A percentile compares a stretch with the other conserved stretches of the same genome.
Conservation (phyloP, 2,888 invertebrate genomes). For the Hedychridium roseum region DNA sequence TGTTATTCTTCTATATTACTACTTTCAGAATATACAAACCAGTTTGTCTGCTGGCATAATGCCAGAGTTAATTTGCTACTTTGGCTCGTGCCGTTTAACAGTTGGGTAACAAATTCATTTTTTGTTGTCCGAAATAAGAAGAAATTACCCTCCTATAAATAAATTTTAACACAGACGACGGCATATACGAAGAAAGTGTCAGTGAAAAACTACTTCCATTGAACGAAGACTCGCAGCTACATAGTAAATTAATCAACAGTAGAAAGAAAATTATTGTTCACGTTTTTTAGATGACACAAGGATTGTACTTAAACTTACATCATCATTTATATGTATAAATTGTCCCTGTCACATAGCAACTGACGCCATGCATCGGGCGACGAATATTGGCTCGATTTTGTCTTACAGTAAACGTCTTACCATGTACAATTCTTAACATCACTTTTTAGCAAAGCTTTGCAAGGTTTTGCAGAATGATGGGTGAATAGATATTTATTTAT, state of each 20-base stretch:
- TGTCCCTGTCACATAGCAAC: conserved; percentile 29
- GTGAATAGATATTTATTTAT: conserved; percentile 26
- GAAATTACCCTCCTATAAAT: conserved; percentile 33
- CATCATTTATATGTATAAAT: conserved; percentile 15
- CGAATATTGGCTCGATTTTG: conserved; percentile 30
- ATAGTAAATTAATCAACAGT: conserved; percentile 15
- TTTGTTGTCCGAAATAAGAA: conserved; percentile 13
- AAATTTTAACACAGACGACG: conserved; percentile 21
- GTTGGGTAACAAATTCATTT: conserved; percentile 30
- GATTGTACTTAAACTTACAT: conserved; percentile 20
- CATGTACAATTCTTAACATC: conserved; percentile 37
- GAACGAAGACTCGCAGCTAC: conserved; percentile 26
- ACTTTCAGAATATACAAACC: conserved; percentile 36
- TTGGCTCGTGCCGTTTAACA: conserved; percentile 34
- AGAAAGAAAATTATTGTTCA: conserved; percentile 28
- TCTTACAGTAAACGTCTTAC: conserved; percentile 32
- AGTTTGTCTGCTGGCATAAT: conserved; percentile 22
- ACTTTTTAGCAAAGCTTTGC: too few species aligned
- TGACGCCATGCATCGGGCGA: conserved; percentile 36
- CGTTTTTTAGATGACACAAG: conserved; percentile 23
- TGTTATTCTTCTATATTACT: conserved; percentile 35
- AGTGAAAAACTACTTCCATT: conserved; percentile 23
- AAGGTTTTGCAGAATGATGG: too few species aligned
- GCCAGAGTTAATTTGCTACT: conserved; percentile 31
- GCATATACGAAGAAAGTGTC: conserved; percentile 27